Evolutionary conservation across 2,888 invertebrate species (phyloP), one percentile per base, ranked within the genome.

Genomic region (Seladonia tumulorum): DNA sequence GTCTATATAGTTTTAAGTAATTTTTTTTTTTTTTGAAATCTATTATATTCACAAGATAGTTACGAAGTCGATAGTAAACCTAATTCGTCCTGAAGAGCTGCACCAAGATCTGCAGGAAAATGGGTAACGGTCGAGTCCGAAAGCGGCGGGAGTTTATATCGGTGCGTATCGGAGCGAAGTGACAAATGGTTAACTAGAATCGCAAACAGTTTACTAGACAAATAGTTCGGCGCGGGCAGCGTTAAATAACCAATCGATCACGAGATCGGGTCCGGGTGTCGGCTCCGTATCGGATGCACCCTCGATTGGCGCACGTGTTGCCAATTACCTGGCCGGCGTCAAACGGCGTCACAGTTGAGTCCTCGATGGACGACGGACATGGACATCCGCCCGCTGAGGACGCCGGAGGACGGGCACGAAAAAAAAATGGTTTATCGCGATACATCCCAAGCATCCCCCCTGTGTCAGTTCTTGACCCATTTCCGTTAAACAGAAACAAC

Each of bases 221-320:
- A 85, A 85, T 79, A 83, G 83, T 79, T 79, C 63, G 72, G 47
- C 66, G 71, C 79, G 85, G 57, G 45, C 42, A 85, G 83, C 85
- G 85, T 85, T 76, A 83, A 85, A 85, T 83, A 83, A 83, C 75
- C 83, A 79, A 85, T 85, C 84, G 83, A 83, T 83, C 84, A 66
- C 53, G 57, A 75, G 60, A 75, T 42, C 71, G 63, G 45, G 7
- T 39, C 47, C 45, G 12, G 72, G 47, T 66, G 49, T 82, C 73
- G 53, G 70, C 57, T 42, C 47, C 47, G 47, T n/a, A 29, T 49
- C 60, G 42, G 75, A 42, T 35, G 57, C 70, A 7, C n/a, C 71
- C 47, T 49, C 73, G 73, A 22, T 53, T 57, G 22, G 75, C 63
- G 39, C 75, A 66, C 76, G 75, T 45, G 85, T 83, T 76, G 71